Conservation (phyloP, 2,888 invertebrate species). For the Alviniconcha strummeri region DNA sequence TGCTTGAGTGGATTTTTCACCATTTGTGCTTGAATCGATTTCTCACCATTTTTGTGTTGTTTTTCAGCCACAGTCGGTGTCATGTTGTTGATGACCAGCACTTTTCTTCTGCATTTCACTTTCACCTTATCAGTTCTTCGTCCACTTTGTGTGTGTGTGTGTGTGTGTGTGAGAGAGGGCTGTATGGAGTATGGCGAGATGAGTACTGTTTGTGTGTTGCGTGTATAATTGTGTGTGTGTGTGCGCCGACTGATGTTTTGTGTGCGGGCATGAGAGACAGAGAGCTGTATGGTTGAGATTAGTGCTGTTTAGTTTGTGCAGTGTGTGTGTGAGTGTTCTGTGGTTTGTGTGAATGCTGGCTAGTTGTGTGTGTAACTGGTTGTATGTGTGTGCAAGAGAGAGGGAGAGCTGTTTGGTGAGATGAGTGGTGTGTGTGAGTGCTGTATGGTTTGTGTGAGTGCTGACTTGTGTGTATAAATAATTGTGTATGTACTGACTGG, state of each 20-base stretch:
- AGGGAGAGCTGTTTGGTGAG: not conserved
- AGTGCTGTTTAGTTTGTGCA: not conserved
- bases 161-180: slow-evolving; percentile 11
- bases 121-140: slow-evolving; percentile 38
- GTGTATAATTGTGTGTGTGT: no score
- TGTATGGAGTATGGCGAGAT: not conserved
- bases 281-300: not conserved
- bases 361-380: not conserved
- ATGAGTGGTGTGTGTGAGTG: not conserved
- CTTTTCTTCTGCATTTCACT: not conserved
- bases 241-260: no score
- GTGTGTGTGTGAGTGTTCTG: not conserved
- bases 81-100: no score
- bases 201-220: no score
- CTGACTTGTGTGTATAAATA: not conserved
- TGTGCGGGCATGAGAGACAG: no score
- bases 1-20: no score
- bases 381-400: not conserved
- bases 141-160: slow-evolving; percentile 22
- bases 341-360: not conserved
- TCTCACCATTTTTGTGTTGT: no score
- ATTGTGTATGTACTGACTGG: not conserved
- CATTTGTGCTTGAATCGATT: no score
- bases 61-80: no score
- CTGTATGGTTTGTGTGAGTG: no score